phyloP scores from a whole-genome alignment of 2,797 vertebrate species.

The Eidolon dupreanum region DNA sequence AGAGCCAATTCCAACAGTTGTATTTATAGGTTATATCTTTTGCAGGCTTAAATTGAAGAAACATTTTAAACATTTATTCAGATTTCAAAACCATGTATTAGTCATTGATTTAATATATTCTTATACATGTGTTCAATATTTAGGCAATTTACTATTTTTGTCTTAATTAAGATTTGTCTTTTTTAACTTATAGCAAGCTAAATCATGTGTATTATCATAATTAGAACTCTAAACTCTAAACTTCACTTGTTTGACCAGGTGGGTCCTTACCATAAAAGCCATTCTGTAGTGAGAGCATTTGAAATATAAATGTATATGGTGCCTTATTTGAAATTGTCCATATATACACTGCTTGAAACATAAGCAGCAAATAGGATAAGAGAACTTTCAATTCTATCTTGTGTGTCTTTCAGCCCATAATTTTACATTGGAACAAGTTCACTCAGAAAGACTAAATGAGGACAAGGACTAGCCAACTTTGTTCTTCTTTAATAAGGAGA shows the following conservation, averaged over 20 bases:
- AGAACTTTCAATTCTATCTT: background rate
- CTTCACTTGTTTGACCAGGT: slow-evolving; percentile 76
- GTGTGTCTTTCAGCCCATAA: background rate
- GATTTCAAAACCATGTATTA: slow-evolving; percentile 85
- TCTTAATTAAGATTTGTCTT: slow-evolving; percentile 86
- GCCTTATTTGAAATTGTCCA: background rate
- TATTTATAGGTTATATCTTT: slow-evolving; percentile 83
- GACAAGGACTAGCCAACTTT: background rate
- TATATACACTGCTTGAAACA: background rate
- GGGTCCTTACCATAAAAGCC: slow-evolving; percentile 61
- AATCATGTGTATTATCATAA: slow-evolving; percentile 81
- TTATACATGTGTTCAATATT: slow-evolving; percentile 87
- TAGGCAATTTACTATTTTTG: slow-evolving; percentile 87
- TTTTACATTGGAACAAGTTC: slow-evolving; percentile 2
- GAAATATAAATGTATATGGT: background rate
- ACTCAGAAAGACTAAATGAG: background rate
- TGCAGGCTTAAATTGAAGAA: slow-evolving; percentile 84
- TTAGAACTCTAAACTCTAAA: slow-evolving; percentile 74
- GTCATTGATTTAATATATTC: slow-evolving; percentile 85
- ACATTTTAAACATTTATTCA: slow-evolving; percentile 83
- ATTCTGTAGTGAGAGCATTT: background rate
- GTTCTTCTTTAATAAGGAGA: background rate
- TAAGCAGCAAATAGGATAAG: background rate
- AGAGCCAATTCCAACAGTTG: slow-evolving; percentile 72
- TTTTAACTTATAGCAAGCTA: slow-evolving; percentile 83